phyloP scores from a whole-genome alignment of 2,797 vertebrate genomes.

The Valencia hispanica region DNA sequence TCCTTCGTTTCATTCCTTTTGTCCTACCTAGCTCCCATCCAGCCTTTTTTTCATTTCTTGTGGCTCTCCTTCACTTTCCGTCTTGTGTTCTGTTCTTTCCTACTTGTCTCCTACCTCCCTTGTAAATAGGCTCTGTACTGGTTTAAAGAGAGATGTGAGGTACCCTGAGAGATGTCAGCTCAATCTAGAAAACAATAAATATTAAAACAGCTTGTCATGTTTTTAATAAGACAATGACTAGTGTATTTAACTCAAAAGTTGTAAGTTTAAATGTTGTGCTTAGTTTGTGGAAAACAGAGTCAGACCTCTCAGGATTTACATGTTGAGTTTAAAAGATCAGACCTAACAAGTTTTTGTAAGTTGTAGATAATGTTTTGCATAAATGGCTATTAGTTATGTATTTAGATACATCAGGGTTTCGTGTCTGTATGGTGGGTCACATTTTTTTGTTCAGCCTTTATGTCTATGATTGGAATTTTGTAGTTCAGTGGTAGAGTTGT shows the following conservation, averaged over 20 bases:
- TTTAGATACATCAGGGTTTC: not conserved
- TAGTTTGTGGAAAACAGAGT: no score
- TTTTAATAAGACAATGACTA: not conserved
- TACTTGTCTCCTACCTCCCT: not conserved
- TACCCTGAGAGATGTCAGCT: no score
- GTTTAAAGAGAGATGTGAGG: no score
- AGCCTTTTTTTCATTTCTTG: not conserved
- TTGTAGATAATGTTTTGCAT: not conserved
- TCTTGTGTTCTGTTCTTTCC: not conserved
- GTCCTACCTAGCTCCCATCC: not conserved
- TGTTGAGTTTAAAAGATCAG: not conserved
- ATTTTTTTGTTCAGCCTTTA: not conserved
- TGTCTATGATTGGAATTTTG: no score
- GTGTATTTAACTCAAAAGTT: not conserved
- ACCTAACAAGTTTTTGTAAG: not conserved
- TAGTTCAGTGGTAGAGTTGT: no score
- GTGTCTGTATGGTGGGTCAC: not conserved
- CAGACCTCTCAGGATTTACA: not conserved
- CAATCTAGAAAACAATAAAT: no score
- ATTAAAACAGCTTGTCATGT: no score
- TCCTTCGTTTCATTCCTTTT: not conserved
- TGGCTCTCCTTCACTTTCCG: not conserved
- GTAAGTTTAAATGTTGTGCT: not conserved
- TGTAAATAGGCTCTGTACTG: no score
- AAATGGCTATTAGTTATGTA: not conserved